These are phyloP conservation scores for Paradoxurus hermaphroditus DNA, from an alignment of 2,113 vertebrate species.

Conservation along the genomic window DNA sequence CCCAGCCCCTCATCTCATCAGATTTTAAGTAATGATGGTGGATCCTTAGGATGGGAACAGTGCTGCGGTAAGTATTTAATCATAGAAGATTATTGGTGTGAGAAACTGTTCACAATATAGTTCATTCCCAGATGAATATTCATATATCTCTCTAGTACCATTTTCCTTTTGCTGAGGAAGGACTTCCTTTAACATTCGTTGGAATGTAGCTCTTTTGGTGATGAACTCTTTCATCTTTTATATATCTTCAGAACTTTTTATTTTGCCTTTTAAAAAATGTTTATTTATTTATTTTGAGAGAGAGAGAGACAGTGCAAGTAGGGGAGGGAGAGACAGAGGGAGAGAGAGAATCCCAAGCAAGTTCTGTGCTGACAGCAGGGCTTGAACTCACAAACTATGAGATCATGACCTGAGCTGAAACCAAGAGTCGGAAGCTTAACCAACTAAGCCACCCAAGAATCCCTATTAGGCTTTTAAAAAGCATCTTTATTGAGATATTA, in stretches of 20 bases:
- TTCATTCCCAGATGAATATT: background rate
- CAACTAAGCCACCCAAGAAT: too few species aligned
- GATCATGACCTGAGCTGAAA: too few species aligned
- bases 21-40: background rate
- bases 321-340: too few species aligned
- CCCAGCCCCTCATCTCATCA: background rate
- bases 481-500: background rate
- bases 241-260: background rate
- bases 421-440: too few species aligned
- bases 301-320: too few species aligned
- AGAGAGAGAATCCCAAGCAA: too few species aligned
- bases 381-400: too few species aligned
- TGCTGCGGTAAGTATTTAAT: background rate
- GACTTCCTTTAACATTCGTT: background rate
- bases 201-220: background rate
- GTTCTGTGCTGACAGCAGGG: too few species aligned
- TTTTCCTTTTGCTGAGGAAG: background rate
- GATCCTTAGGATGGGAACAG: background rate
- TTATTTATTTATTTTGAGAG: too few species aligned
- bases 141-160: background rate
- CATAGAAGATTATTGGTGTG: background rate
- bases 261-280: background rate
- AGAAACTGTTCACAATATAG: background rate
- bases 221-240: slow-evolving; percentile 1
- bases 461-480: background rate